These are phyloP conservation scores for Eptatretus atami DNA, from an alignment of 2,797 vertebrate species.

Conservation along the genomic window DNA sequence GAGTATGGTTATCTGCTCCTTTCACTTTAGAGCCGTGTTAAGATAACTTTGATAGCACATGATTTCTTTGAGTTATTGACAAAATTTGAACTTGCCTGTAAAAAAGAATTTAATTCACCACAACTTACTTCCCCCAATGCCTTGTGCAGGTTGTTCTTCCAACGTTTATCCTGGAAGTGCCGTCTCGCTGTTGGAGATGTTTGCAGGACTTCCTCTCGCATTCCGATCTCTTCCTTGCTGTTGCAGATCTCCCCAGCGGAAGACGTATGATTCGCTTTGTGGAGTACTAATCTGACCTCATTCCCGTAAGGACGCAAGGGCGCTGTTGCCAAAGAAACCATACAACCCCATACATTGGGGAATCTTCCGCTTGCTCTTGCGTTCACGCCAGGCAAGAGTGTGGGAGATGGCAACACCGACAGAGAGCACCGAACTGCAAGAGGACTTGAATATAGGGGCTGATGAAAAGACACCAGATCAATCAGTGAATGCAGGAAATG, in stretches of 20 bases:
- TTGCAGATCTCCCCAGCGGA: slow-evolving; percentile 33
- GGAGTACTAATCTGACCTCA: slow-evolving; percentile 92
- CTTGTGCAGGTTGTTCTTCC: slow-evolving; percentile 60
- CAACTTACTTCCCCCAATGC: slow-evolving; percentile 11
- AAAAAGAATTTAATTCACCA: background rate
- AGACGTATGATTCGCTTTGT: slow-evolving; percentile 78
- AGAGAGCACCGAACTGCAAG: too few relatives aligned
- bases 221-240: slow-evolving; percentile 55
- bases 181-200: slow-evolving; percentile 92
- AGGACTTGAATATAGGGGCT: too few relatives aligned
- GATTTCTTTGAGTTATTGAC: slow-evolving; percentile 6
- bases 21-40: too few relatives aligned
- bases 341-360: slow-evolving; percentile 95
- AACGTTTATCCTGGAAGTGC: slow-evolving; percentile 88
- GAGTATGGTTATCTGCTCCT: too few relatives aligned
- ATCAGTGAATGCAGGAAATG: too few relatives aligned
- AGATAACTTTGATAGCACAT: too few relatives aligned
- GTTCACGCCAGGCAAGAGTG: slow-evolving; percentile 10
- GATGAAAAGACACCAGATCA: too few relatives aligned
- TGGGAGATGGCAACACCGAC: too few relatives aligned
- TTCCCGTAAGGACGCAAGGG: slow-evolving; percentile 92
- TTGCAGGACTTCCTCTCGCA: slow-evolving; percentile 95
- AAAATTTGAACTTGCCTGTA: background rate
- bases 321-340: slow-evolving; percentile 83
- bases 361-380: slow-evolving; percentile 97